These are phyloP conservation scores for Mohoua ochrocephala DNA, from an alignment of 2,113 vertebrate species.

Conservation along the genomic window DNA sequence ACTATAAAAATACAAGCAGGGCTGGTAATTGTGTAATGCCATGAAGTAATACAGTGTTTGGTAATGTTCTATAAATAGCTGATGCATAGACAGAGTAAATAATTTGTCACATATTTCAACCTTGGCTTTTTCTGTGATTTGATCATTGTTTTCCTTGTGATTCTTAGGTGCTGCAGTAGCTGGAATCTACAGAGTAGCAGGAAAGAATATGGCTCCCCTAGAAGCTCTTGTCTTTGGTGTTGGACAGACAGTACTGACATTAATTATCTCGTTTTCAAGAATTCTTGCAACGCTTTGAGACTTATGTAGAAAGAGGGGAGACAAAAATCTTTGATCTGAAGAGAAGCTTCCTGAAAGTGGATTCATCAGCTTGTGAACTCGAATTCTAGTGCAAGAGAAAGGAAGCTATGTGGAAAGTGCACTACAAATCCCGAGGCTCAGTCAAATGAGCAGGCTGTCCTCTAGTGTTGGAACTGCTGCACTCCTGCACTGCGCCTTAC, in stretches of 20 bases:
- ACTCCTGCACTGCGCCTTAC: constrained; percentile 69
- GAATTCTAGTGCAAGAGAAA: not conserved
- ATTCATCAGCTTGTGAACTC: not conserved
- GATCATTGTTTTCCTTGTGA: not conserved
- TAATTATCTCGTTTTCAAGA: constrained; percentile 93
- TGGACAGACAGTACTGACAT: constrained; percentile 89
- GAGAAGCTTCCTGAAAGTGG: constrained; percentile 11
- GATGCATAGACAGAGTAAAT: not conserved
- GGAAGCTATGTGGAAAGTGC: constrained; percentile 6
- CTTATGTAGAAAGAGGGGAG: not conserved
- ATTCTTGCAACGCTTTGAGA: constrained; percentile 92
- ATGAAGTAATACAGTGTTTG: not conserved
- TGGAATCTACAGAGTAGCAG: constrained; percentile 93
- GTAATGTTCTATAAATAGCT: not conserved
- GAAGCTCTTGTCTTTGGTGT: constrained; percentile 94
- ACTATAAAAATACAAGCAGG: not conserved
- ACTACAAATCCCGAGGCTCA: not conserved
- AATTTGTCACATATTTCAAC: not conserved
- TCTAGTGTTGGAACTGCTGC: constrained; percentile 63
- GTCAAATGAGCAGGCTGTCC: constrained; percentile 51
- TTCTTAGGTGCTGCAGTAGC: constrained; percentile 90
- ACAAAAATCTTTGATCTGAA: not conserved
- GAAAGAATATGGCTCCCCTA: constrained; percentile 95
- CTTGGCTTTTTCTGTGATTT: not conserved
- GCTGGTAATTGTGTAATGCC: not conserved